A percentile compares a stretch with the other conserved stretches of the same genome.
phyloP scores from a whole-genome alignment of 2,888 invertebrate species.

The Hesperia comma region DNA sequence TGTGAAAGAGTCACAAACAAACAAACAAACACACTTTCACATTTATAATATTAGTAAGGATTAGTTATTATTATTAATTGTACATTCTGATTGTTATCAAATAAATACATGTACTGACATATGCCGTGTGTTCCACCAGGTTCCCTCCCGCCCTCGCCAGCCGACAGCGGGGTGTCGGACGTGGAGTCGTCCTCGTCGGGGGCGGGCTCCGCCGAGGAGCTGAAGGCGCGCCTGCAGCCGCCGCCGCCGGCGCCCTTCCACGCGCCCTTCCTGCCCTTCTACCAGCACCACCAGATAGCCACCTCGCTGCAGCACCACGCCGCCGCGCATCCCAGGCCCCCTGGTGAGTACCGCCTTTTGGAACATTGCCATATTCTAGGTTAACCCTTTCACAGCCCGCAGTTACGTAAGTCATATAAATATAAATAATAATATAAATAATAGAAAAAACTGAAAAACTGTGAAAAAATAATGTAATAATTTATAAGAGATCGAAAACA shows the following conservation, averaged over 20 bases:
- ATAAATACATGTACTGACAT: not conserved
- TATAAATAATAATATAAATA: too few species aligned
- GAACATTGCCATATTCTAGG: not conserved
- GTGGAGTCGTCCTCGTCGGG: constrained; percentile 96
- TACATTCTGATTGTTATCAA: too few species aligned
- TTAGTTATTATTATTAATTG: too few species aligned
- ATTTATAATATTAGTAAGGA: too few species aligned
- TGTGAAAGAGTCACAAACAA: too few species aligned
- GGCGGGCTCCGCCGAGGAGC: constrained; percentile 91
- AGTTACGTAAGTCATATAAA: too few species aligned
- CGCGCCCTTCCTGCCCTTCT: constrained; percentile 86
- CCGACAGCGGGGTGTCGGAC: constrained; percentile 98
- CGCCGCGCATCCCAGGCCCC: constrained; percentile 76
- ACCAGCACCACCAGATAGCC: constrained; percentile 85
- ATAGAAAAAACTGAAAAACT: too few species aligned
- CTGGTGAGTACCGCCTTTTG: constrained; percentile 57
- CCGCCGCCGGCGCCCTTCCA: constrained; percentile 84
- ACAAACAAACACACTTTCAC: too few species aligned
- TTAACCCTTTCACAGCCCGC: too few species aligned
- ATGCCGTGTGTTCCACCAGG: constrained; percentile 79
- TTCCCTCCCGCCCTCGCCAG: constrained; percentile 98
- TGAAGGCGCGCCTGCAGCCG: constrained; percentile 94
- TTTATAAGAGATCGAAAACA: too few species aligned
- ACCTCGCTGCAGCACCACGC: constrained; percentile 79
- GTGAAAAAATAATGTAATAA: too few species aligned